phyloP scores from a whole-genome alignment of 1,140 invertebrate genomes.

The Lasioglossum baleicum region DNA sequence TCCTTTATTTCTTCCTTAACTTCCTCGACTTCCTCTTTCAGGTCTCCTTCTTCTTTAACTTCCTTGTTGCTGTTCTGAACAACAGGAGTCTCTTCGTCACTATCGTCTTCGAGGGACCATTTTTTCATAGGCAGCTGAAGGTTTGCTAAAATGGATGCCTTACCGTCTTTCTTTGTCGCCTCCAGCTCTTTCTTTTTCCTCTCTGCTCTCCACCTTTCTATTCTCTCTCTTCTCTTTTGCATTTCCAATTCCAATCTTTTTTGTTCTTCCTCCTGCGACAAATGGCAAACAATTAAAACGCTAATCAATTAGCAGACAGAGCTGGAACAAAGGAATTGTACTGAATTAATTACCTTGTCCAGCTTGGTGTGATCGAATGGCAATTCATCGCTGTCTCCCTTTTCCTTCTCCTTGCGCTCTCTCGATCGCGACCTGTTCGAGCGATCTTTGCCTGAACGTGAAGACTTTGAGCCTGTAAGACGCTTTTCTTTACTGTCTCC shows the following conservation, averaged over 20 bases:
- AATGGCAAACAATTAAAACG: neutral
- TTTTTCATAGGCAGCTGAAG: constrained; percentile 86
- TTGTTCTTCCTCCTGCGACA: constrained; percentile 88
- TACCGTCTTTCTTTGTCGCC: constrained; percentile 87
- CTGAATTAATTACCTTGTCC: constrained; percentile 83
- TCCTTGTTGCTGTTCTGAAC: constrained; percentile 71
- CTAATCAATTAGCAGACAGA: neutral
- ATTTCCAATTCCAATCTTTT: constrained; percentile 95
- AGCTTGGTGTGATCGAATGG: constrained; percentile 87
- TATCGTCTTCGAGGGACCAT: constrained; percentile 96
- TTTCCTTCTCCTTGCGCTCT: constrained; percentile 79
- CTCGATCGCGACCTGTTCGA: constrained; percentile 76
- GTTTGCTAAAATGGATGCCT: constrained; percentile 82
- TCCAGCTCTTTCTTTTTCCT: constrained; percentile 92
- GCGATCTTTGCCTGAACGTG: constrained; percentile 76
- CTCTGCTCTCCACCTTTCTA: constrained; percentile 78
- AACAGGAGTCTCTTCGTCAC: constrained; percentile 84
- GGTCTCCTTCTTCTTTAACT: constrained; percentile 80
- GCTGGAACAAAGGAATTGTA: neutral
- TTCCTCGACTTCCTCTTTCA: constrained; percentile 80
- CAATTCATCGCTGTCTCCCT: constrained; percentile 80
- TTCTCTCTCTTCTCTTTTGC: constrained; percentile 94
- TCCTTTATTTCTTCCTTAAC: constrained; percentile 81
- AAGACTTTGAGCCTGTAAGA: constrained; percentile 78
- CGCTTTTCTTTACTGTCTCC: constrained; percentile 81